Base-by-base conservation (phyloP, 2,888 invertebrate species). In the Drosophila kambysellisi region DNA sequence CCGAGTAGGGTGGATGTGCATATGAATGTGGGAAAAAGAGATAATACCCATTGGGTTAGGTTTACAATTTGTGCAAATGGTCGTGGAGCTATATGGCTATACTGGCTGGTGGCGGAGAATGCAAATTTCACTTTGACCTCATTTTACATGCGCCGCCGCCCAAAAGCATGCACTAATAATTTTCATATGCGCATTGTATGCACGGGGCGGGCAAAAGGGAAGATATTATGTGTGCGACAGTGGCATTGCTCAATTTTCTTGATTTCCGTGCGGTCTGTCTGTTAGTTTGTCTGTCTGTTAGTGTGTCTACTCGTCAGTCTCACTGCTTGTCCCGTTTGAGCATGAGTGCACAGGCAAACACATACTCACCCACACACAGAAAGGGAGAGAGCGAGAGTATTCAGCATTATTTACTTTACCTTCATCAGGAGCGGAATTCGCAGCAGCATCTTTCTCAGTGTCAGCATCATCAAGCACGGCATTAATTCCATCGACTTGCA, bases 341-440 rank as follows among this genome's bases (percentile, higher is more conserved):
- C 85, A 88, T 90, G 87, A 83, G 74, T 87, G 83, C 72, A 62
- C 25, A 56, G 37, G 54, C 30, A 41, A 39, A 50, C 46, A 50
- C 50, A 61, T 52, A 50, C 30, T 52, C 35, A 51, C 15, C 30
- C 29, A 50, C 37, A 43, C 48, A 53, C 48, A 48, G 11, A 54
- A 17, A 39, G 7, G n/a, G 7, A 39, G 39, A 17, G 37, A 37
- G 20, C 12, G 25, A 20, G 20, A 46, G 29, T 25, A 57, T 57
- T 48, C 63, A 66, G 50, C 73, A 83, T 83, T 90, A 91, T 91
- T 91, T 85, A 84, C 86, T 88, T 90, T 91, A 90, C 89, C 88
- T 86, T 90, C 91, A 83, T 90, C 91, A 91, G 89, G 79, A 83
- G 78, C 86, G 83, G 82, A 85, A 90, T 78, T 89, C 74, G 71